Percentiles rank a stretch among this genome's conserved stretches.
These are phyloP conservation scores for Dendropsophus ebraccatus DNA, from an alignment of 2,113 vertebrate species.

Conservation along the genomic window DNA sequence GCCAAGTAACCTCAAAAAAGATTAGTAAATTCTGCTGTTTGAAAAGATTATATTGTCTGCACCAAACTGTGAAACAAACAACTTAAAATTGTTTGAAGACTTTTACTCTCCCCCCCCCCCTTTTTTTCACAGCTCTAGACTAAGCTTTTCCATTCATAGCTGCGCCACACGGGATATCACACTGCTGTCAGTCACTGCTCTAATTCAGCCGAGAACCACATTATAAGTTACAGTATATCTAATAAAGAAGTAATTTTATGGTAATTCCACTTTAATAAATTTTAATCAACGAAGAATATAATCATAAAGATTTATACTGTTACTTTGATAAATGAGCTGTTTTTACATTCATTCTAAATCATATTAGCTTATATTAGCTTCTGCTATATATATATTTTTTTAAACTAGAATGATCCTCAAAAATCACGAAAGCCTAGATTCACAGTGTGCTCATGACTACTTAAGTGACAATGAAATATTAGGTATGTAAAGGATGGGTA, in stretches of 20 bases:
- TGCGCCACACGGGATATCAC: neutral
- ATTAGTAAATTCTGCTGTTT: neutral
- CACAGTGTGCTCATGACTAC: neutral
- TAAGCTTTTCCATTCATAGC: neutral
- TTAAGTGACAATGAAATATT: conserved; percentile 48
- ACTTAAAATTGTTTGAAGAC: neutral
- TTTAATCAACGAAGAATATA: conserved; percentile 9
- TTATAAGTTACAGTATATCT: conserved; percentile 8
- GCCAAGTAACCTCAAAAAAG: too few relatives aligned
- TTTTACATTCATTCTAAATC: conserved; percentile 32
- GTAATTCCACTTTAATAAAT: conserved; percentile 34
- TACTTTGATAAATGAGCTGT: conserved; percentile 35
- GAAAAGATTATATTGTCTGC: neutral
- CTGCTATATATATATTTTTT: neutral
- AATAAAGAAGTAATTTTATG: conserved; percentile 14
- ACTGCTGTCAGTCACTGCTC: conserved; percentile 17
- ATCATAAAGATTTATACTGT: conserved; percentile 26
- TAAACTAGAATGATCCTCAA: neutral
- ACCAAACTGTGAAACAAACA: neutral
- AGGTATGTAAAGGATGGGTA: conserved; percentile 29
- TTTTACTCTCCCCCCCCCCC: neutral
- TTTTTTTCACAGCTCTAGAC: neutral
- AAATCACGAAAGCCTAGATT: neutral
- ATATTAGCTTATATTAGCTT: conserved; percentile 2
- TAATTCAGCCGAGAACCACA: neutral